phyloP scores from a whole-genome alignment of 2,113 vertebrate genomes.

The Oryzias melastigma region DNA sequence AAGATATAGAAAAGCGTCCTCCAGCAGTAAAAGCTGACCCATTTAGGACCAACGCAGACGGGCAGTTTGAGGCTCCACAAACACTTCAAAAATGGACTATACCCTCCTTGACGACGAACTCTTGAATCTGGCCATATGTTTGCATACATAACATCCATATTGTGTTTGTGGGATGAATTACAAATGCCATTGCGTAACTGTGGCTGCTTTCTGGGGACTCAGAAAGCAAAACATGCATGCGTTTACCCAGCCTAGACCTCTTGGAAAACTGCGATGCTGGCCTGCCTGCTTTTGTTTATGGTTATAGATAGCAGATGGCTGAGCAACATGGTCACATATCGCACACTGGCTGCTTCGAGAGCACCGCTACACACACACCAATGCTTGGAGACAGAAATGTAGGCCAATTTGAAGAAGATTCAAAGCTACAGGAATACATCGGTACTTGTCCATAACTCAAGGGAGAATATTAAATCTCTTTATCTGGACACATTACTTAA shows the following conservation, averaged over 20 bases:
- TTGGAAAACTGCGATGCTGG: slow-evolving; percentile 59
- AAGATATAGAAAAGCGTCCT: slow-evolving; percentile 48
- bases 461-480: slow-evolving; percentile 30
- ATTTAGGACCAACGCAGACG: slow-evolving; percentile 51
- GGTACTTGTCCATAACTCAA: slow-evolving; percentile 28
- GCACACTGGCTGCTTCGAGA: slow-evolving; percentile 44
- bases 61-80: slow-evolving; percentile 20
- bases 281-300: slow-evolving; percentile 68
- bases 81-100: slow-evolving; percentile 47
- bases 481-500: slow-evolving; percentile 26
- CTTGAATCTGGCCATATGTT: slow-evolving; percentile 56
- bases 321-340: slow-evolving; percentile 70
- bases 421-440: slow-evolving; percentile 27
- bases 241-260: slow-evolving; percentile 49
- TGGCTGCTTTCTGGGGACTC: slow-evolving; percentile 54
- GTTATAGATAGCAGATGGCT: slow-evolving; percentile 77
- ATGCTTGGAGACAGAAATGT: slow-evolving; percentile 36
- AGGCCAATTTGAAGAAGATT: slow-evolving; percentile 31
- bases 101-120: slow-evolving; percentile 43
- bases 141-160: slow-evolving; percentile 64
- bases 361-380: slow-evolving; percentile 37
- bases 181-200: slow-evolving; percentile 70
- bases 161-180: slow-evolving; percentile 73
- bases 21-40: slow-evolving; percentile 45
- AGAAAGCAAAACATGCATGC: slow-evolving; percentile 60